phyloP scores from a whole-genome alignment of 1,140 invertebrate species.

The Ceratina japonica region DNA sequence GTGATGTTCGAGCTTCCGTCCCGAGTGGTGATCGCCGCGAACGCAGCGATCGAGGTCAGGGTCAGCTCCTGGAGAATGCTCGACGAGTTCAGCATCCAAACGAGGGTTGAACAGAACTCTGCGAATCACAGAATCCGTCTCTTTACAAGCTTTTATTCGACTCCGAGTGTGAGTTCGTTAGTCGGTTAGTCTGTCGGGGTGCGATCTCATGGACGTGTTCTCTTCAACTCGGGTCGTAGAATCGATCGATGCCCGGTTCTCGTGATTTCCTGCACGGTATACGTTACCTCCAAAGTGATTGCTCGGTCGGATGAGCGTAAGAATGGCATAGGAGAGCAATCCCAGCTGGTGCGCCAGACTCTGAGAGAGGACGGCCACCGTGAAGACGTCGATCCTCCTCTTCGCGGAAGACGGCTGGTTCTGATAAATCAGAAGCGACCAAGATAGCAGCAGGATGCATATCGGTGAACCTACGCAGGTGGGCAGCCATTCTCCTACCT shows the following conservation, averaged over 20 bases:
- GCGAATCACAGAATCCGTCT: background rate
- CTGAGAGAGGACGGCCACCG: slow-evolving; percentile 78
- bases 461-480: slow-evolving; percentile 80
- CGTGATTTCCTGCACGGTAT: too few species aligned
- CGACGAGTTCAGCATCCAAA: slow-evolving; percentile 79
- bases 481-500: slow-evolving; percentile 79
- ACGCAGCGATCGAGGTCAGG: slow-evolving; percentile 79
- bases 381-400: slow-evolving; percentile 81
- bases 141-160: too few species aligned
- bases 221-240: background rate
- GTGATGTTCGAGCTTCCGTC: slow-evolving; percentile 73
- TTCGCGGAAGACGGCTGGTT: slow-evolving; percentile 78
- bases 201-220: too few species aligned
- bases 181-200: too few species aligned
- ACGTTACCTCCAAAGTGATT: slow-evolving; percentile 74
- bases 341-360: slow-evolving; percentile 79
- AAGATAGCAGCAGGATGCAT: slow-evolving; percentile 77
- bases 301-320: slow-evolving; percentile 78
- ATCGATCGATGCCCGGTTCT: background rate
- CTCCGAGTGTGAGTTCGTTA: too few species aligned
- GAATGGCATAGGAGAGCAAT: slow-evolving; percentile 77
- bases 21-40: slow-evolving; percentile 76
- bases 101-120: slow-evolving; percentile 78
- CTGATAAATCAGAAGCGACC: slow-evolving; percentile 79
- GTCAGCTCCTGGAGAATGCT: slow-evolving; percentile 81